These are phyloP conservation scores for Erethizon dorsatum DNA, from an alignment of 2,797 vertebrate genomes.

Conservation along the genomic window DNA sequence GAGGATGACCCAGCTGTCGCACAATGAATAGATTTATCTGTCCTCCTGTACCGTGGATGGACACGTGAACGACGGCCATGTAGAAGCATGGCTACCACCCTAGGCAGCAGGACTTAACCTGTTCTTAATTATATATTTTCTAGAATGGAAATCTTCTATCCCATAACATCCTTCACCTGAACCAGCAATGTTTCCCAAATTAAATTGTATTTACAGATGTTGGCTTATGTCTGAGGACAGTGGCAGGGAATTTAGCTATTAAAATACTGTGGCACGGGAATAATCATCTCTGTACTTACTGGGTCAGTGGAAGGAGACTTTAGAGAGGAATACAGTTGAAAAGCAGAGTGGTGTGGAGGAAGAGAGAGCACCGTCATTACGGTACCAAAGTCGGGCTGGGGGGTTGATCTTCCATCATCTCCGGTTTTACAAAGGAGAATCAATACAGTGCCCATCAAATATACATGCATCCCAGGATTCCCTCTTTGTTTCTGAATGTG, in stretches of 20 bases:
- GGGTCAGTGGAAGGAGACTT: neutral
- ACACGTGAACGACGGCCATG: rapidly evolving
- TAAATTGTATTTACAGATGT: neutral
- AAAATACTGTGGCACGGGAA: rapidly evolving
- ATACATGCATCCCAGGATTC: rapidly evolving
- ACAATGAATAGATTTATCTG: neutral
- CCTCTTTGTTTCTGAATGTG: neutral
- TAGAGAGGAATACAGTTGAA: neutral
- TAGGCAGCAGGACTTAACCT: neutral
- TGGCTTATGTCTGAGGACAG: neutral
- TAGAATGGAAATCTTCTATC: neutral
- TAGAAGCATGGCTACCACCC: rapidly evolving
- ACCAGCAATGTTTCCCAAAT: too few relatives aligned
- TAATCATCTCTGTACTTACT: neutral
- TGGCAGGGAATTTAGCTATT: neutral
- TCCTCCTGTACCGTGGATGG: rapidly evolving
- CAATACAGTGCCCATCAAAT: rapidly evolving
- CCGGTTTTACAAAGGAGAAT: neutral
- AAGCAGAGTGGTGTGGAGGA: neutral
- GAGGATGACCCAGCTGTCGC: rapidly evolving
- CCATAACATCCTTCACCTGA: neutral
- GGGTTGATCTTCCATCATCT: too few relatives aligned
- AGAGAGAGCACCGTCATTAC: neutral
- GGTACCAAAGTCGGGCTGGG: rapidly evolving
- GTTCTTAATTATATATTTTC: neutral